Evolutionary conservation across 2,888 invertebrate genomes (phyloP).

Genomic region (Lasioglossum oenotherae): DNA sequence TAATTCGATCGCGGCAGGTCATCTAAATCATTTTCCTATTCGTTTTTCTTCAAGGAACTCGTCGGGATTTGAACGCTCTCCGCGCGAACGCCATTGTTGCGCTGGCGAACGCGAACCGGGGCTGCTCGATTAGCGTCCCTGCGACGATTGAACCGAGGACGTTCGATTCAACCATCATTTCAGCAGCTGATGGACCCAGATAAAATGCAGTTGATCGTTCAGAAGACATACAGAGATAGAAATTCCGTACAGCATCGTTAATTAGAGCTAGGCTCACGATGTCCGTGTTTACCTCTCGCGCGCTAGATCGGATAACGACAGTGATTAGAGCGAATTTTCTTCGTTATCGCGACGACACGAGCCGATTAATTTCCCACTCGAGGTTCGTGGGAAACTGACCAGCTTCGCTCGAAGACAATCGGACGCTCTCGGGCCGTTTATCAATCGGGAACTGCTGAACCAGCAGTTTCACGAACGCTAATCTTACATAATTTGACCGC

Average conservation of each 20-base stretch:
- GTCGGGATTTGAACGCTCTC: neutral
- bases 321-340: constrained; percentile 2
- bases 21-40: neutral
- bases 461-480: neutral
- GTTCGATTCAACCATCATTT: neutral
- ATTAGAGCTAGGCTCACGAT: neutral
- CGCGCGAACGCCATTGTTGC: neutral
- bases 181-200: neutral
- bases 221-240: neutral
- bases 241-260: neutral
- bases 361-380: neutral
- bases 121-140: neutral
- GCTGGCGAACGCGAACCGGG: neutral
- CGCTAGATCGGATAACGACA: neutral
- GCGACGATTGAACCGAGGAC: neutral
- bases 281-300: neutral
- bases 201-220: neutral
- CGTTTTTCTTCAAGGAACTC: neutral
- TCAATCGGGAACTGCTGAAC: neutral
- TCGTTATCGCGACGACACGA: neutral
- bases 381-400: neutral
- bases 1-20: neutral
- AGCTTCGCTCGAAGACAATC: neutral
- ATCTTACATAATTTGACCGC: neutral
- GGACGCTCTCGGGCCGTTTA: neutral